A percentile compares a stretch with the other conserved stretches of the same genome.
phyloP scores from a whole-genome alignment of 2,113 vertebrate genomes.

The Lipophrys pholis region DNA sequence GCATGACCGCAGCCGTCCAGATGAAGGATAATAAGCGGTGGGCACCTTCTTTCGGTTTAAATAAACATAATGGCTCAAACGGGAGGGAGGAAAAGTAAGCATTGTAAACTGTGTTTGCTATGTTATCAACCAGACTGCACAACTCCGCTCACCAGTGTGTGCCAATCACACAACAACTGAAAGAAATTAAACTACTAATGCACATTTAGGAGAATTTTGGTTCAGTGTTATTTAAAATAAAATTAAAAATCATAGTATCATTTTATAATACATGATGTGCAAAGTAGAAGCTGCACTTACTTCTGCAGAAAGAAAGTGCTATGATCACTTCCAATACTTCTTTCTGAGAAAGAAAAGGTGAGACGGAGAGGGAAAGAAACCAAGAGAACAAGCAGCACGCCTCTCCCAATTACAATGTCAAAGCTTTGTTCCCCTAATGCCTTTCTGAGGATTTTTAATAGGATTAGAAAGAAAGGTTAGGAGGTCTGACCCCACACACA shows the following conservation, averaged over 20 bases:
- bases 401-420: conserved; percentile 64
- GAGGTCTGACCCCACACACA: conserved; percentile 51
- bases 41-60: conserved; percentile 36
- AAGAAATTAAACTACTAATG: conserved; percentile 1
- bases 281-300: not conserved
- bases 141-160: conserved; percentile 10
- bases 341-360: conserved; percentile 15
- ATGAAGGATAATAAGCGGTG: conserved; percentile 62
- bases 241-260: too few species aligned
- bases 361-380: not conserved
- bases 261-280: too few species aligned
- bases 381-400: conserved; percentile 24
- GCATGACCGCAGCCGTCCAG: conserved; percentile 57
- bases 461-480: conserved; percentile 72
- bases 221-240: too few species aligned
- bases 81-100: conserved; percentile 48
- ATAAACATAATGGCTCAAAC: conserved; percentile 60
- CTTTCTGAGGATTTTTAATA: conserved; percentile 72
- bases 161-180: not conserved
- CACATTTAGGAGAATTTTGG: not conserved
- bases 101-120: conserved; percentile 45
- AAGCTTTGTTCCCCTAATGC: conserved; percentile 63
- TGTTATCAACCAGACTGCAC: conserved; percentile 45
- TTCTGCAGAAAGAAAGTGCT: conserved; percentile 39
- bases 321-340: conserved; percentile 47